Evolutionary conservation across 1,140 invertebrate genomes (phyloP).

Genomic region (Leguminivora glycinivorella): DNA sequence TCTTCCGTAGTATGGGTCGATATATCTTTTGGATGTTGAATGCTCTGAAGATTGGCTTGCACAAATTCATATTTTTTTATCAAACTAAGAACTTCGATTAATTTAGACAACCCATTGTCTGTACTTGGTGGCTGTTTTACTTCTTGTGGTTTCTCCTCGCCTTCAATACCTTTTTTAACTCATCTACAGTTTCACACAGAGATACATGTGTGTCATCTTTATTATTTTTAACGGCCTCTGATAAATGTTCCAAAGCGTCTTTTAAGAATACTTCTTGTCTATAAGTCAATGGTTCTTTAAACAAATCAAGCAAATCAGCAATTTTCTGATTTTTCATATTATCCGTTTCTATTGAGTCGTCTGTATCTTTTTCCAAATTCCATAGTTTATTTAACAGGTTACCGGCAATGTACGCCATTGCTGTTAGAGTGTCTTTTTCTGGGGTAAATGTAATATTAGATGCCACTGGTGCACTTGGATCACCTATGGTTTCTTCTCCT

Average conservation of each 20-base stretch:
- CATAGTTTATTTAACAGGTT: conserved; percentile 68
- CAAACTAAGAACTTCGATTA: conserved; percentile 56
- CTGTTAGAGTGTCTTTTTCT: conserved; percentile 69
- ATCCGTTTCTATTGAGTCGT: conserved; percentile 55
- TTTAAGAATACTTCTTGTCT: conserved; percentile 68
- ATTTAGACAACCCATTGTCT: conserved; percentile 47
- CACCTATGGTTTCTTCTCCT: conserved; percentile 61
- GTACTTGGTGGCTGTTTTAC: conserved; percentile 31
- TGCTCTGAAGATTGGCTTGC: conserved; percentile 44
- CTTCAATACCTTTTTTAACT: conserved; percentile 31
- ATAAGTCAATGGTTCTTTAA: conserved; percentile 66
- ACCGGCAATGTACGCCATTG: conserved; percentile 70
- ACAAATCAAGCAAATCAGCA: conserved; percentile 61
- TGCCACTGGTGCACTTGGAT: conserved; percentile 49
- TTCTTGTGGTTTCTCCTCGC: background rate
- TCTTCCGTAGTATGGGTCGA: background rate
- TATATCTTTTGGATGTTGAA: conserved; percentile 35
- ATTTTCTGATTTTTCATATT: conserved; percentile 68
- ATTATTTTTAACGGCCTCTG: conserved; percentile 52
- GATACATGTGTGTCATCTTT: conserved; percentile 56
- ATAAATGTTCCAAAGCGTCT: conserved; percentile 61
- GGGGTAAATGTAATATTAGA: conserved; percentile 70
- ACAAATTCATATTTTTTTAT: conserved; percentile 59
- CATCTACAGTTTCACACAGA: conserved; percentile 54
- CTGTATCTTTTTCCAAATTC: conserved; percentile 64